These are phyloP conservation scores for Chanos chanos DNA, from an alignment of 2,797 vertebrate genomes.

Conservation along the genomic window DNA sequence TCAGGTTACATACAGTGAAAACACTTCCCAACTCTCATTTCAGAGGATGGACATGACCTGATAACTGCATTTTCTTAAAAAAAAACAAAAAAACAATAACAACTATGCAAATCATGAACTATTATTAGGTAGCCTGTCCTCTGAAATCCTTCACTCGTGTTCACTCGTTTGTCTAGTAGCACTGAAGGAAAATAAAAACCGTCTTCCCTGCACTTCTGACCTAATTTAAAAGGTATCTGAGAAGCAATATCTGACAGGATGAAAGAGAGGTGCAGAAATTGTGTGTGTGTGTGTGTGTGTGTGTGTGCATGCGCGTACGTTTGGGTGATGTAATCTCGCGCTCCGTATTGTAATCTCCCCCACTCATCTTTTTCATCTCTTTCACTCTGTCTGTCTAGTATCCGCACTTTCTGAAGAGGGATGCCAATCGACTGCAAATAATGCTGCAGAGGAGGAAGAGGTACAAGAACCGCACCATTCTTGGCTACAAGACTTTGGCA, in stretches of 20 bases:
- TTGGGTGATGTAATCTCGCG: slow-evolving; percentile 27
- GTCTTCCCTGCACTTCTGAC: too few relatives aligned
- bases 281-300: slow-evolving; percentile 9
- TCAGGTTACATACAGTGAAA: too few relatives aligned
- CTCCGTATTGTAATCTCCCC: not conserved
- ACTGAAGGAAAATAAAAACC: too few relatives aligned
- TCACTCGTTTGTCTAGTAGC: too few relatives aligned
- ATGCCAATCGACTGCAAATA: slow-evolving; percentile 77
- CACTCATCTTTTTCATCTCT: not conserved
- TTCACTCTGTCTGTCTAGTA: slow-evolving; percentile 56
- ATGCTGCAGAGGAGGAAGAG: slow-evolving; percentile 78
- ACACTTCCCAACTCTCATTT: not conserved
- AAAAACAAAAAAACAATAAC: too few relatives aligned
- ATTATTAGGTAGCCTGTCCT: too few relatives aligned
- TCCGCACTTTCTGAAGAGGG: slow-evolving; percentile 79
- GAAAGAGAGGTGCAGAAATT: not conserved
- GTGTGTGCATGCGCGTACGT: not conserved
- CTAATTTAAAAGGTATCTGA: too few relatives aligned
- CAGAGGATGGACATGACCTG: not conserved
- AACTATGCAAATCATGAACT: too few relatives aligned
- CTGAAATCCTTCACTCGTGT: too few relatives aligned
- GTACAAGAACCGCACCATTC: slow-evolving; percentile 79
- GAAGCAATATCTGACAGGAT: too few relatives aligned
- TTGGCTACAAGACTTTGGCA: slow-evolving; percentile 79
- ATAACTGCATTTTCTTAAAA: too few relatives aligned